A percentile compares a stretch with the other conserved stretches of the same genome.
phyloP scores from a whole-genome alignment of 1,140 invertebrate genomes.

The Diploscapter pachys region DNA sequence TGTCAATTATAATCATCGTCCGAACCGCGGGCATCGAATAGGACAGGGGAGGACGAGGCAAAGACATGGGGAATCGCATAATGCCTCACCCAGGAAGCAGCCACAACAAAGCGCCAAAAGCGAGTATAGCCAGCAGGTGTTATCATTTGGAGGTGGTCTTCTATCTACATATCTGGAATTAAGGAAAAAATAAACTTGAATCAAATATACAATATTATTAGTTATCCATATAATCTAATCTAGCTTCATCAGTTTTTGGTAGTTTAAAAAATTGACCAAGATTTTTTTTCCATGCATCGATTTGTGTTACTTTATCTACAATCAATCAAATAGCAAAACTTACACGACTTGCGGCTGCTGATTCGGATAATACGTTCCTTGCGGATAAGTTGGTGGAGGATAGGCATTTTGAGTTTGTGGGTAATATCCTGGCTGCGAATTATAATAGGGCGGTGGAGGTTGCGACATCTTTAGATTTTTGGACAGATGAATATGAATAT shows the following conservation, averaged over 20 bases:
- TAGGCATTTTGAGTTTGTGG: slow-evolving; percentile 26
- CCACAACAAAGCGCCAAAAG: slow-evolving; percentile 25
- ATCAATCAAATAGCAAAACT: slow-evolving; percentile 3
- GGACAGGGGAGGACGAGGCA: slow-evolving; percentile 29
- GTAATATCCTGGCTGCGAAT: background rate
- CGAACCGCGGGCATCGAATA: slow-evolving; percentile 14
- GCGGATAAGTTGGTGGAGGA: slow-evolving; percentile 23
- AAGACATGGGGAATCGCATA: slow-evolving; percentile 24
- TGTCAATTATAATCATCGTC: too few relatives aligned
- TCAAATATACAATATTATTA: slow-evolving; percentile 2
- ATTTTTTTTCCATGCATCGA: background rate
- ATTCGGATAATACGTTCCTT: slow-evolving; percentile 29
- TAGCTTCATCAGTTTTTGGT: background rate
- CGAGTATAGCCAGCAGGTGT: slow-evolving; percentile 23
- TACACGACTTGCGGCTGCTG: slow-evolving; percentile 28
- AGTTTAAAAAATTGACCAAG: background rate
- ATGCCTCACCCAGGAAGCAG: slow-evolving; percentile 27
- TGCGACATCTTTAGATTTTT: too few relatives aligned
- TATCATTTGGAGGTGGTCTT: slow-evolving; percentile 6
- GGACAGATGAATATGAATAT: too few relatives aligned
- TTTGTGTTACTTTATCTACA: background rate
- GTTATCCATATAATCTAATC: background rate
- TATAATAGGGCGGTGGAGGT: too few relatives aligned
- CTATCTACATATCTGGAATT: slow-evolving; percentile 27
- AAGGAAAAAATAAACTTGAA: background rate